phyloP scores from a whole-genome alignment of 2,888 invertebrate species.

The Colostygia pectinataria region DNA sequence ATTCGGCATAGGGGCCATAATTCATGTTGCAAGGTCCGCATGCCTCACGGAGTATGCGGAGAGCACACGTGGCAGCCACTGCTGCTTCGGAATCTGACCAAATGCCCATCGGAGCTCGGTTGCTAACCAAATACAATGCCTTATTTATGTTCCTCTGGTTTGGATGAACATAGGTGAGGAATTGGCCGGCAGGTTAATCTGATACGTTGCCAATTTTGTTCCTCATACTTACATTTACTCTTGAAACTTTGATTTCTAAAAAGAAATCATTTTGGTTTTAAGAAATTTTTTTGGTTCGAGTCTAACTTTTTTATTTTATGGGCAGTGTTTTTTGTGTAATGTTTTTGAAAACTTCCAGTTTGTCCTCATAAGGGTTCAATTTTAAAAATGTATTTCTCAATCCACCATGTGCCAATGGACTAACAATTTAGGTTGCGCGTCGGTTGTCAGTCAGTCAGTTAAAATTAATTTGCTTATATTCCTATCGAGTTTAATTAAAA shows the following conservation, averaged over 20 bases:
- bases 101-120: conserved; percentile 78
- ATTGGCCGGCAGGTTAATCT: conserved; percentile 16
- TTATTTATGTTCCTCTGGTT: conserved; percentile 69
- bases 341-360: too few species aligned
- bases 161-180: conserved; percentile 26
- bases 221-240: not conserved
- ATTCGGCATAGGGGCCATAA: conserved; percentile 76
- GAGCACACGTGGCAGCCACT: conserved; percentile 78
- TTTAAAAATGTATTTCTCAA: too few species aligned
- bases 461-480: too few species aligned
- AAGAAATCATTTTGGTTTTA: too few species aligned
- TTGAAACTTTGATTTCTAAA: too few species aligned
- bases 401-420: too few species aligned
- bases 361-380: not conserved
- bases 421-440: too few species aligned
- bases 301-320: too few species aligned
- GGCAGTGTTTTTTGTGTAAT: too few species aligned
- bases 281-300: too few species aligned
- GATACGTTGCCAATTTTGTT: conserved; percentile 4
- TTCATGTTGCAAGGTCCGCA: conserved; percentile 71
- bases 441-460: too few species aligned
- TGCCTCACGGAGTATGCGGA: conserved; percentile 74
- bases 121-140: conserved; percentile 75
- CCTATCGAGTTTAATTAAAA: too few species aligned
- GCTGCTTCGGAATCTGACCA: conserved; percentile 78